A percentile compares a stretch with the other conserved stretches of the same genome.
Evolutionary conservation across 2,113 vertebrate species (phyloP).

Genomic region (Leucopsar rothschildi): DNA sequence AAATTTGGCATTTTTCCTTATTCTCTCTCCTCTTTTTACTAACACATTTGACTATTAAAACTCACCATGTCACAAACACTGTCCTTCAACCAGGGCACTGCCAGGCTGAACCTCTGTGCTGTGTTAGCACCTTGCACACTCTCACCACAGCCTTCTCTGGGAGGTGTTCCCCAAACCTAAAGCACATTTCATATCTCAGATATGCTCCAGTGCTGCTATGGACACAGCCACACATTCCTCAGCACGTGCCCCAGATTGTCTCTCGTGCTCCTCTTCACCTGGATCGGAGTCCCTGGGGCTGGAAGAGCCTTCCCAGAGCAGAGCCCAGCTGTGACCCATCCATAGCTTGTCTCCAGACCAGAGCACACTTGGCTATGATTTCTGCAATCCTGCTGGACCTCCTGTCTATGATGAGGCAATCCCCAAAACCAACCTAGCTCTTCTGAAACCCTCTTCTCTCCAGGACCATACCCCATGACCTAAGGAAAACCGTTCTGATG

Average conservation of each 20-base stretch:
- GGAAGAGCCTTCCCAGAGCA: not conserved
- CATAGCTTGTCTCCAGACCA: not conserved
- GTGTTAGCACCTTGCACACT: constrained; percentile 50
- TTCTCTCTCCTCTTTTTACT: not conserved
- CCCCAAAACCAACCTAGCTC: not conserved
- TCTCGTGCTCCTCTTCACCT: accelerated
- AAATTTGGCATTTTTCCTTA: not conserved
- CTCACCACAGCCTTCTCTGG: constrained; percentile 4
- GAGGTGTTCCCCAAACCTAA: constrained; percentile 32
- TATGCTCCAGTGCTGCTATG: not conserved
- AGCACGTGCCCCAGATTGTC: accelerated
- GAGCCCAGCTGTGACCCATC: not conserved
- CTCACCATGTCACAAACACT: constrained; percentile 24
- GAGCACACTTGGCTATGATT: not conserved
- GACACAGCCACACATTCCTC: not conserved
- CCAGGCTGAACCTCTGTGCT: constrained; percentile 39
- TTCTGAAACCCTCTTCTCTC: not conserved
- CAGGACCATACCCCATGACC: not conserved
- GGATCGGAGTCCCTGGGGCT: accelerated
- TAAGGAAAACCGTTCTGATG: not conserved
- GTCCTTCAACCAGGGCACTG: constrained; percentile 5
- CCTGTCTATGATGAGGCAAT: not conserved
- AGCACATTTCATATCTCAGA: not conserved
- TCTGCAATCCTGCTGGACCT: not conserved
- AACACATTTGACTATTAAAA: constrained; percentile 40